phyloP scores from a whole-genome alignment of 2,113 vertebrate genomes.

The Anser brachyrhynchus region DNA sequence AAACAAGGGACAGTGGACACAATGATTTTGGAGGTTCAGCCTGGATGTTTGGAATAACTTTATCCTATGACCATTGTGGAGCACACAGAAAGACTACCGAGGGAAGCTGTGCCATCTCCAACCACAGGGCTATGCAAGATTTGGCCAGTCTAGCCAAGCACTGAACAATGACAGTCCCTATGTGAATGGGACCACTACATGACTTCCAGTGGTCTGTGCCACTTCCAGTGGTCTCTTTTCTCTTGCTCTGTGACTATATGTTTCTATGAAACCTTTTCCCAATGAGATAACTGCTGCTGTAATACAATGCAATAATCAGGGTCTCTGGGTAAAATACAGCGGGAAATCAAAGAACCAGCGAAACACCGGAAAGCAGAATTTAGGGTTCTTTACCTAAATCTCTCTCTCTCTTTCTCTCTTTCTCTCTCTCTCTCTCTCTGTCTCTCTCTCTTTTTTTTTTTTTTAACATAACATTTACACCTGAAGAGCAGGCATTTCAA shows the following conservation, averaged over 20 bases:
- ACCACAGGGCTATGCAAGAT: not conserved
- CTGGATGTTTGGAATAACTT: not conserved
- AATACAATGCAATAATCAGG: not conserved
- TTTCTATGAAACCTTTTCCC: not conserved
- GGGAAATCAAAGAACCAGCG: not conserved
- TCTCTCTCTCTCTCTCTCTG: not conserved
- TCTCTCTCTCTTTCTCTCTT: not conserved
- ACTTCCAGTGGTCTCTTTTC: not conserved
- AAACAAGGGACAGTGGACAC: not conserved
- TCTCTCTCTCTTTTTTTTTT: not conserved
- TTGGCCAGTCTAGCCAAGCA: not conserved
- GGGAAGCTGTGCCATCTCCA: not conserved
- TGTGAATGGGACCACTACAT: not conserved
- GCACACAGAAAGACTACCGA: not conserved
- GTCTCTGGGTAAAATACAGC: not conserved
- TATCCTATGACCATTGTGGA: not conserved
- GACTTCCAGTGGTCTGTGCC: not conserved
- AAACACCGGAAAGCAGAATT: not conserved
- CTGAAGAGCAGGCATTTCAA: not conserved
- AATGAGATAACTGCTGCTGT: not conserved
- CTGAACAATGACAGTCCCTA: not conserved
- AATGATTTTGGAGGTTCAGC: not conserved
- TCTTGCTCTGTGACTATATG: not conserved
- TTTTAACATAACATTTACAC: not conserved
- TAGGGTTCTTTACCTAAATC: not conserved